These are phyloP conservation scores for Pygoscelis adeliae DNA, from an alignment of 2,113 vertebrate species.

Conservation along the genomic window DNA sequence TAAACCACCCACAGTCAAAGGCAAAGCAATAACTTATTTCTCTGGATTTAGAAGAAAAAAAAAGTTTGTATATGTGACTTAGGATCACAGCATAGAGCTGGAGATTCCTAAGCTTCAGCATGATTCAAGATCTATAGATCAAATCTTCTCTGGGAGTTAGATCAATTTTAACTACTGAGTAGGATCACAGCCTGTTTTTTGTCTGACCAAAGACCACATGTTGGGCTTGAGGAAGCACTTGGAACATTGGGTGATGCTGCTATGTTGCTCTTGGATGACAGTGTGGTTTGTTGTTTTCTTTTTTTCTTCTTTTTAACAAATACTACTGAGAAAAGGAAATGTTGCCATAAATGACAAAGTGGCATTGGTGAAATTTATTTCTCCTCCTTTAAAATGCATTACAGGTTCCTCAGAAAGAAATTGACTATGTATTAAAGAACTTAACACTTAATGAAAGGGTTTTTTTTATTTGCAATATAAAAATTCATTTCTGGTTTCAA, in stretches of 20 bases:
- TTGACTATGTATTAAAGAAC: not conserved
- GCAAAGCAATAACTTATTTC: not conserved
- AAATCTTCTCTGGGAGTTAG: not conserved
- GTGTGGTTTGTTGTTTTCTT: not conserved
- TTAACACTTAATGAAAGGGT: not conserved
- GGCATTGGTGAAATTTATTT: not conserved
- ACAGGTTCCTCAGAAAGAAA: not conserved
- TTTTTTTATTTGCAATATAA: not conserved
- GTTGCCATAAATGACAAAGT: not conserved
- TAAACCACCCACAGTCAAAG: not conserved
- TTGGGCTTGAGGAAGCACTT: not conserved
- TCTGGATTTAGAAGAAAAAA: not conserved
- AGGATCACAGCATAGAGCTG: not conserved
- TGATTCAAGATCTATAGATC: not conserved
- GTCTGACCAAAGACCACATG: not conserved
- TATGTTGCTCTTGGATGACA: not conserved
- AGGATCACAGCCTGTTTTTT: not conserved
- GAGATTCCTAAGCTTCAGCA: not conserved
- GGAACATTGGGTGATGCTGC: fast-evolving
- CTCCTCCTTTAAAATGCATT: not conserved
- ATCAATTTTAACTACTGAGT: not conserved
- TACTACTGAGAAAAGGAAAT: not conserved
- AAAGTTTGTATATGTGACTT: fast-evolving
- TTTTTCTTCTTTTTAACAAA: not conserved
- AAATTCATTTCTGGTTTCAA: not conserved